Evolutionary conservation across 2,113 vertebrate species (phyloP).

Genomic region (Odobenus rosmarus): DNA sequence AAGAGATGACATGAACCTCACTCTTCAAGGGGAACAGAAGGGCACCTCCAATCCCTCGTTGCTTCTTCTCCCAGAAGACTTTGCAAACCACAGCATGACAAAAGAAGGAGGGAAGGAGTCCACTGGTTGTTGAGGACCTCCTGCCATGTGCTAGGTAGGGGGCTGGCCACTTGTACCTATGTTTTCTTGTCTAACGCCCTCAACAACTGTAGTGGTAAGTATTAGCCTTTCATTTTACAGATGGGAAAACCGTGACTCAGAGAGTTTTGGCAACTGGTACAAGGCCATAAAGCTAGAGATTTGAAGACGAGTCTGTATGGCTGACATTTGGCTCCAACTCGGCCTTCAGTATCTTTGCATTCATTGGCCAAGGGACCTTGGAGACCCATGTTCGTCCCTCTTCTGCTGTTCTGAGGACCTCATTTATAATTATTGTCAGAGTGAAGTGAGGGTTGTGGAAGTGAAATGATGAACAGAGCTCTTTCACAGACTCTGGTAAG

Average conservation of each 20-base stretch:
- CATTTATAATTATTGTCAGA: slow-evolving; percentile 40
- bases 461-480: slow-evolving; percentile 11
- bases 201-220: not conserved
- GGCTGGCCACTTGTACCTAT: not conserved
- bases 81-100: not conserved
- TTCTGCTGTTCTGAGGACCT: slow-evolving; percentile 2
- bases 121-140: not conserved
- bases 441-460: not conserved
- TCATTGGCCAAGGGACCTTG: not conserved
- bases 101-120: not conserved
- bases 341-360: not conserved
- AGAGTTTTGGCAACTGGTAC: not conserved
- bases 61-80: not conserved
- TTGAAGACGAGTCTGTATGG: not conserved
- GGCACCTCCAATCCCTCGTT: not conserved
- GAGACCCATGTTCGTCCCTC: not conserved
- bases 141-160: not conserved
- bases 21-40: slow-evolving; percentile 14
- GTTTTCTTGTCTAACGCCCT: slow-evolving; percentile 7
- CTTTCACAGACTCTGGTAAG: not conserved
- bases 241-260: not conserved
- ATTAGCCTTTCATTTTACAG: slow-evolving; percentile 16
- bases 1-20: not conserved
- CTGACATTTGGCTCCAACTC: not conserved
- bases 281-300: not conserved